These are phyloP conservation scores for Drosophila meridionalis DNA, from an alignment of 2,888 invertebrate genomes.

Conservation along the genomic window DNA sequence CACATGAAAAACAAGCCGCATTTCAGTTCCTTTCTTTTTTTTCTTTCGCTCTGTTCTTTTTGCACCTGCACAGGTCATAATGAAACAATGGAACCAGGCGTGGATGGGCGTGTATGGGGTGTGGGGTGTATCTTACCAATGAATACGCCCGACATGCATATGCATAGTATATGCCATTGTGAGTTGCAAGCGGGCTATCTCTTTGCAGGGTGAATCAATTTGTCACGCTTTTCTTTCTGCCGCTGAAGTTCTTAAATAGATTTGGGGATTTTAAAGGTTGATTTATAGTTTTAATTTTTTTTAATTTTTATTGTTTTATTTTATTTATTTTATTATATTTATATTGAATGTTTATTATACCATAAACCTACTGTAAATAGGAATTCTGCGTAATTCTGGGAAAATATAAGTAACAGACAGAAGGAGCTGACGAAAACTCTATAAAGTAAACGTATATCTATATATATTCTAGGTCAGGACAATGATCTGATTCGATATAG, in stretches of 20 bases:
- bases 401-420: no score
- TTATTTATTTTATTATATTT: background rate
- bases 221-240: background rate
- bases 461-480: background rate
- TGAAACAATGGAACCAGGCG: conserved; percentile 22
- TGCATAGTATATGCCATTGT: conserved; percentile 37
- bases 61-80: conserved; percentile 30
- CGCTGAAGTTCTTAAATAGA: no score
- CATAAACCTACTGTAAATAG: no score
- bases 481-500: background rate
- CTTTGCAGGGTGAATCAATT: background rate
- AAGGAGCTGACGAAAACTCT: no score
- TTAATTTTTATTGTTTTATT: background rate
- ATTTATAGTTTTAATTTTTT: background rate
- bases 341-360: no score
- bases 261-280: background rate
- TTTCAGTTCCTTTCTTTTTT: background rate
- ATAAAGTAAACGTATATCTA: background rate
- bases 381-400: no score
- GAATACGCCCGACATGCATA: conserved; percentile 45
- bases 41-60: background rate
- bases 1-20: conserved; percentile 29
- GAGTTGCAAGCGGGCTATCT: background rate
- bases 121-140: conserved; percentile 14
- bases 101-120: background rate